Evolutionary conservation across 2,113 vertebrate species (phyloP), one percentile per base, ranked within the genome.

Genomic region (Oncorhynchus nerka): DNA sequence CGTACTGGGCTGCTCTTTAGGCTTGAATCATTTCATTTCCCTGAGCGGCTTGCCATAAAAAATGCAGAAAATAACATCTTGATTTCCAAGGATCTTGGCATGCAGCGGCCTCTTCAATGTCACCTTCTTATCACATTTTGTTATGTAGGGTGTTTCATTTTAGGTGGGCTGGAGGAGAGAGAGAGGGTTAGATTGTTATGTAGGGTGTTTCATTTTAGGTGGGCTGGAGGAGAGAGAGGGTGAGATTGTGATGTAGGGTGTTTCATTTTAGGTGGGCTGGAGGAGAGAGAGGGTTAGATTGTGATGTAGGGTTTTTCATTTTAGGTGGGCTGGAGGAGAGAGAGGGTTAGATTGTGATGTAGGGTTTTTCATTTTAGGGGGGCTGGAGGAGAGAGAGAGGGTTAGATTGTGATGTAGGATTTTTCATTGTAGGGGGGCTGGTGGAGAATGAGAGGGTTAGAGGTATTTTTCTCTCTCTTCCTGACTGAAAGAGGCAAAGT

Each of bases 21-120:
- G 79, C 84, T 75, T 85, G 84, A 86, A 88, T 85, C 76, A 68
- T 88, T 87, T 87, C 79, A 88, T 90, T 89, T 88, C 85, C 83
- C 78, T 30, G 62, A 85, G 81, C 65, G 0, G 83, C 84, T 82
- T 84, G 75, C 82, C 79, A 75, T 57, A 67, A 85, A 85, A 79
- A 89, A 45, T 20, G 2, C 0, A 11, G 9, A 12, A n/a, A 2
- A 32, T 28, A 84, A 79, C 80, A 79, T 79, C 79, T 86, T 84
- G 75, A 76, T 87, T 88, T 80, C 65, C 16, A 65, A 79, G 77
- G 79, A 84, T 87, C 85, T 78, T 73, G 6, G 78, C 79, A 12
- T 85, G 86, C 79, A 75, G 78, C 77, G 75, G 83, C 73, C 81
- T 81, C 75, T 81, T 85, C 84, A 59, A 79, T 78, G 81, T 84